Conservation (phyloP, 2,888 invertebrate species). For the Plagodis dolabraria region DNA sequence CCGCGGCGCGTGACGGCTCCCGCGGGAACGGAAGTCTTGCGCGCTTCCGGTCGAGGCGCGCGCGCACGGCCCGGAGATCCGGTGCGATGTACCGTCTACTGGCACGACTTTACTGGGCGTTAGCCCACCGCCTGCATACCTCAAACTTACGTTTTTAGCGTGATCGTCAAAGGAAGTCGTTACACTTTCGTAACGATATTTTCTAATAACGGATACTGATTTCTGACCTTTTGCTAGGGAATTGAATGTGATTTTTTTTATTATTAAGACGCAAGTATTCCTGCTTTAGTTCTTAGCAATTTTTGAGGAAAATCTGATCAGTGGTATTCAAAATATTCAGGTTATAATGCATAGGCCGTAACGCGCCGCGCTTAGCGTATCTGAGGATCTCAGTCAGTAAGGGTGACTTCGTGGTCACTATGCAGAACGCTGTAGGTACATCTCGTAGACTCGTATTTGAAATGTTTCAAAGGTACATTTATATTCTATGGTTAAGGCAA, state of each 20-base stretch:
- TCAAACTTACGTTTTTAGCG: constrained; percentile 19
- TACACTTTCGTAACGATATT: constrained; percentile 14
- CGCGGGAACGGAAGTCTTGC: constrained; percentile 83
- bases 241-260: neutral
- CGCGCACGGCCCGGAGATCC: constrained; percentile 76
- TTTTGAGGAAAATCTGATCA: too few species aligned
- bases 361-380: too few species aligned
- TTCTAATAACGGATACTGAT: constrained; percentile 14
- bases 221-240: neutral
- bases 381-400: too few species aligned
- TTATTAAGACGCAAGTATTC: neutral
- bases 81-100: constrained; percentile 60
- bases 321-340: too few species aligned
- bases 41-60: constrained; percentile 59
- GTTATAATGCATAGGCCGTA: too few species aligned
- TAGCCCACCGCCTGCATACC: constrained; percentile 33
- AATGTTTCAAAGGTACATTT: too few species aligned
- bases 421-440: too few species aligned
- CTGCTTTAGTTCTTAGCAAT: too few species aligned
- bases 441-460: too few species aligned
- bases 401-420: too few species aligned
- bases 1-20: constrained; percentile 72
- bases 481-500: too few species aligned
- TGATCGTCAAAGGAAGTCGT: constrained; percentile 27
- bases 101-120: constrained; percentile 55